phyloP scores from a whole-genome alignment of 2,113 vertebrate genomes.

The Alethe diademata region DNA sequence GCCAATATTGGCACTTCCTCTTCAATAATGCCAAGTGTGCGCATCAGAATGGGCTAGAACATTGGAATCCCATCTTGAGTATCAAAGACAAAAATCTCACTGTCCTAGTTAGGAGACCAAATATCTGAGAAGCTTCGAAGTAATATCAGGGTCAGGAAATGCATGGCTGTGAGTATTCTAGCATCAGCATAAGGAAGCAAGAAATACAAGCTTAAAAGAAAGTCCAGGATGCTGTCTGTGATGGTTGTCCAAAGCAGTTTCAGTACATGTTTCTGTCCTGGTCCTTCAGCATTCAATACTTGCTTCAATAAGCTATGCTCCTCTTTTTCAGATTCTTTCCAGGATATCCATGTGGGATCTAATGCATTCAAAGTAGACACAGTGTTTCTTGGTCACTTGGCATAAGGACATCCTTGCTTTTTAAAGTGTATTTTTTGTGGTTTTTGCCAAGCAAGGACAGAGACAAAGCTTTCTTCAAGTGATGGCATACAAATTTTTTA shows the following conservation, averaged over 20 bases:
- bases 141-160: not conserved
- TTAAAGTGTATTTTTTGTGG: not conserved
- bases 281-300: not conserved
- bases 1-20: not conserved
- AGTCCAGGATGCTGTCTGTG: not conserved
- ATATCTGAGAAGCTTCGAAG: not conserved
- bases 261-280: not conserved
- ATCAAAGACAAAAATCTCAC: not conserved
- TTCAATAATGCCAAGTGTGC: not conserved
- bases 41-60: not conserved
- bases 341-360: not conserved
- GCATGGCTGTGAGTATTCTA: not conserved
- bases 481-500: not conserved
- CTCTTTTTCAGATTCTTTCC: not conserved
- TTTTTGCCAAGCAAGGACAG: not conserved
- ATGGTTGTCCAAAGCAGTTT: not conserved
- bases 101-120: not conserved
- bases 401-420: not conserved
- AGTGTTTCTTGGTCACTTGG: not conserved
- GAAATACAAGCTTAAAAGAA: not conserved
- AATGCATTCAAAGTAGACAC: not conserved
- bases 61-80: not conserved
- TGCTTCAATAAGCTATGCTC: not conserved
- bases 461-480: not conserved
- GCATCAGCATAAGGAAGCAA: not conserved